Evolutionary conservation across 2,888 invertebrate species (phyloP), one percentile per base, ranked within the genome.

Genomic region (Dromius quadrimaculatus): DNA sequence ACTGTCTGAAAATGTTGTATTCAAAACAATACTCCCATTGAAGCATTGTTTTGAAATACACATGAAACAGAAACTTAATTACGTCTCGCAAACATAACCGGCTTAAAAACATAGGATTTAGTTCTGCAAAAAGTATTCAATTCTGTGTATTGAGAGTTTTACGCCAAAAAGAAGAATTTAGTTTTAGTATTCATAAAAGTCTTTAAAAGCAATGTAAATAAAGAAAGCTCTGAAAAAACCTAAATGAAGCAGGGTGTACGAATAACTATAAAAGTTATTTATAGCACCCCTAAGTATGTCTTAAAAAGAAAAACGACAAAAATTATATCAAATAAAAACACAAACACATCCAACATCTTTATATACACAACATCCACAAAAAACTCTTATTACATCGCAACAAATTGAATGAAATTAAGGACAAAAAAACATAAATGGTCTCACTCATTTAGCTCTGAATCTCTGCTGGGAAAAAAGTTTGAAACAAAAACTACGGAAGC

Each of bases 221-320:
- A n/a, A n/a, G n/a, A n/a, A n/a, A n/a, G n/a, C n/a, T n/a, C n/a
- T n/a, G n/a, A 50, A 50, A 13, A 54, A 54, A 28, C 11, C 13
- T 28, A 54, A 54, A 54, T 54, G 28, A 54, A 23, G 23, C 13
- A 41, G 50, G 50, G 50, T 28, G 28, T 4, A 50, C 23, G 50
- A 22, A 50, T 50, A n/a, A n/a, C n/a, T n/a, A 50, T 50, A 50
- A 54, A 54, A 32, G 50, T 54, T 54, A 54, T 54, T 54, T 54
- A 54, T 54, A 28, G 50, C 15, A 11, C 23, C 50, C 50, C 28
- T 32, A 54, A 54, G 50, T 54, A 28, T 54, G 50, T 15, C 28
- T 54, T 54, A 54, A 28, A 54, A 54, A 15, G 50, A 15, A 54
- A 28, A 54, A 23, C 13, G 15, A 28, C 17, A 54, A 54, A 41